Evolutionary conservation across 2,797 vertebrate species (phyloP).

Genomic region (Microctenopoma steveboyesi): DNA sequence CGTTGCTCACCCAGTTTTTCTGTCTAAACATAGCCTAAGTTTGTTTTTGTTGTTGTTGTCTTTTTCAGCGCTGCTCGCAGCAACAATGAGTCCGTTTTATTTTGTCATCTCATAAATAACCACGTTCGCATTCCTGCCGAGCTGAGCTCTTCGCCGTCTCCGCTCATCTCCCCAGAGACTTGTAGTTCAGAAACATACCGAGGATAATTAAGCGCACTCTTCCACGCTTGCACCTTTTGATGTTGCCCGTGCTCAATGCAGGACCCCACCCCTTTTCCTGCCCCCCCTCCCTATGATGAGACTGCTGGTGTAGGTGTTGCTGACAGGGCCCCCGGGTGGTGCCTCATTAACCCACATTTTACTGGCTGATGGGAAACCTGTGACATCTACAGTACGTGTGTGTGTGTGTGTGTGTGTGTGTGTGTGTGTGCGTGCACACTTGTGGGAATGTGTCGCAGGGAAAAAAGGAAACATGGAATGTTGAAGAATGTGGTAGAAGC

Average conservation of each 20-base stretch:
- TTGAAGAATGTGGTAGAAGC: slow-evolving; percentile 54
- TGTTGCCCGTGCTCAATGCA: slow-evolving; percentile 28
- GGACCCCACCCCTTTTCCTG: slow-evolving; percentile 17
- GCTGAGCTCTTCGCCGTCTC: slow-evolving; percentile 20
- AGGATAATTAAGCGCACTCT: slow-evolving; percentile 56
- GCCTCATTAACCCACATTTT: slow-evolving; percentile 79
- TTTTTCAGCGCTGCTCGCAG: background rate
- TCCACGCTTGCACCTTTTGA: slow-evolving; percentile 57
- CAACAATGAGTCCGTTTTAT: slow-evolving; percentile 21
- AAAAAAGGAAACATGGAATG: slow-evolving; percentile 38
- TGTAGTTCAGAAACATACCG: slow-evolving; percentile 15
- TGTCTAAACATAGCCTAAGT: background rate
- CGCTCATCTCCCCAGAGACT: slow-evolving; percentile 21
- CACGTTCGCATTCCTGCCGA: slow-evolving; percentile 16
- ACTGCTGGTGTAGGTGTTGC: slow-evolving; percentile 52
- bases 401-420: background rate
- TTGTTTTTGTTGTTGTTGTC: background rate
- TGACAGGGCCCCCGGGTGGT: slow-evolving; percentile 55
- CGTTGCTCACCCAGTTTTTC: background rate
- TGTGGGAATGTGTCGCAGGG: slow-evolving; percentile 22
- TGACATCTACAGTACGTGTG: background rate
- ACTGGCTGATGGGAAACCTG: slow-evolving; percentile 45
- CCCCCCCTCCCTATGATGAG: slow-evolving; percentile 44
- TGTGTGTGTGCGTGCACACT: background rate
- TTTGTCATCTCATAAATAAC: slow-evolving; percentile 28